Evolutionary conservation across 2,888 invertebrate genomes (phyloP).

Genomic region (Spodoptera exigua): DNA sequence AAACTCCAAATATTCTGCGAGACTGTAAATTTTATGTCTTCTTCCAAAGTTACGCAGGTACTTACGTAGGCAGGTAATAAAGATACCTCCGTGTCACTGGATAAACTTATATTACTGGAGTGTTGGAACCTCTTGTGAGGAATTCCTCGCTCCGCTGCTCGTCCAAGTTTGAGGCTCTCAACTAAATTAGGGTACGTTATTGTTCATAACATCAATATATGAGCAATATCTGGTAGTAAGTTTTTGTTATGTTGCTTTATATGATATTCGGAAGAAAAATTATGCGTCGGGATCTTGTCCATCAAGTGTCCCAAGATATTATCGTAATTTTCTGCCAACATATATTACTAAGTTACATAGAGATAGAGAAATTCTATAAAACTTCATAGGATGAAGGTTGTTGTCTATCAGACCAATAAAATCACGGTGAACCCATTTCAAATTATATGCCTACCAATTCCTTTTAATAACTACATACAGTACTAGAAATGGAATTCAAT

Average conservation of each 20-base stretch:
- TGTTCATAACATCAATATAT: slow-evolving; percentile 32
- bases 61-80: slow-evolving; percentile 51
- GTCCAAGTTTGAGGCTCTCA: slow-evolving; percentile 37
- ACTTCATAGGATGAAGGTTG: too few species aligned
- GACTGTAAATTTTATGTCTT: slow-evolving; percentile 54
- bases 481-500: too few species aligned
- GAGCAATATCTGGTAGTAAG: slow-evolving; percentile 21
- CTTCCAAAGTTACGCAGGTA: slow-evolving; percentile 42
- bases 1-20: slow-evolving; percentile 50
- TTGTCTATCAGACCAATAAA: neutral
- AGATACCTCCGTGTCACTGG: slow-evolving; percentile 49
- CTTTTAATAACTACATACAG: too few species aligned
- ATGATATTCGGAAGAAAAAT: neutral
- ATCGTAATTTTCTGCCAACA: too few species aligned
- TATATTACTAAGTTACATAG: too few species aligned
- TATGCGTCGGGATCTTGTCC: neutral
- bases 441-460: neutral
- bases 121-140: slow-evolving; percentile 48
- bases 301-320: neutral
- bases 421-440: neutral
- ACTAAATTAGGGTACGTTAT: slow-evolving; percentile 43
- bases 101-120: slow-evolving; percentile 54
- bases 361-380: too few species aligned
- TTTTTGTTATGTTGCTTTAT: slow-evolving; percentile 21
- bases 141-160: slow-evolving; percentile 39